These are phyloP conservation scores for Junonia oenone DNA, from an alignment of 2,888 invertebrate genomes.

Conservation along the genomic window DNA sequence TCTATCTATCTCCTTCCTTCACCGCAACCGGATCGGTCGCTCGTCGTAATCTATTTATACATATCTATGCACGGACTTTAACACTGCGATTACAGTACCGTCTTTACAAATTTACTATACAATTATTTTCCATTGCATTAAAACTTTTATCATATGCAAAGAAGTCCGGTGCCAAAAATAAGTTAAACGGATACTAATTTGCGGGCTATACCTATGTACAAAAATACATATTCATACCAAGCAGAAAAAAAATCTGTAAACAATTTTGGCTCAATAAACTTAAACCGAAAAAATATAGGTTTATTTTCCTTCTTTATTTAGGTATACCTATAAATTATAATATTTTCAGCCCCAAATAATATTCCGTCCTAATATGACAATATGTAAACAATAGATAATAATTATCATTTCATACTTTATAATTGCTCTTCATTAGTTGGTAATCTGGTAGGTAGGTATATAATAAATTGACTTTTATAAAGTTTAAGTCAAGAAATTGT, in stretches of 20 bases:
- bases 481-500: constrained; percentile 16
- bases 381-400: neutral
- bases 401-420: neutral
- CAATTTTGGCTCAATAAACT: too few relatives aligned
- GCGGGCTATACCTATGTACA: neutral
- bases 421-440: neutral
- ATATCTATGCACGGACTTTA: constrained; percentile 73
- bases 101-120: constrained; percentile 29
- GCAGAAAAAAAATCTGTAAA: too few relatives aligned
- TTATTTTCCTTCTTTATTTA: too few relatives aligned
- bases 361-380: too few relatives aligned
- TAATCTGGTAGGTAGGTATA: neutral
- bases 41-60: constrained; percentile 77
- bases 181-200: neutral
- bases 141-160: neutral
- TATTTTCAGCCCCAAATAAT: too few relatives aligned
- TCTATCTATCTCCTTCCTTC: constrained; percentile 79
- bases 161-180: neutral
- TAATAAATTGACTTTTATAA: neutral
- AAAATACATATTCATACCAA: too few relatives aligned
- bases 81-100: constrained; percentile 50
- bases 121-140: neutral
- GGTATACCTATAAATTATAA: too few relatives aligned
- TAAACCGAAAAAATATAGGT: too few relatives aligned
- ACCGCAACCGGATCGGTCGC: constrained; percentile 78